Base-by-base conservation (phyloP, 2,113 vertebrate genomes). In the Melanocharis versteri region DNA sequence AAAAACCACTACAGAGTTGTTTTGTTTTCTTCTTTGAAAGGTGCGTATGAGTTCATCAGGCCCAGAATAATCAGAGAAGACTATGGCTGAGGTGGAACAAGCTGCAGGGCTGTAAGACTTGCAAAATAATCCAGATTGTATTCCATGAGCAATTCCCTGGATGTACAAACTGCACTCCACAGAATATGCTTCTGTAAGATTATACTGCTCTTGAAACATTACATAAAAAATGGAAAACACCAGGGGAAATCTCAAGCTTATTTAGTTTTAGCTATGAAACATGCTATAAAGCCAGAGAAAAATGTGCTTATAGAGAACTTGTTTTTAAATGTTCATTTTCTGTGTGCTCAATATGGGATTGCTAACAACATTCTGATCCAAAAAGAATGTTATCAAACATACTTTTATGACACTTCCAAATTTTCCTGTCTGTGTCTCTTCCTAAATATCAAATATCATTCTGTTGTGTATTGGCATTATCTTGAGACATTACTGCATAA, bases 381-480 rank as follows among this genome's bases (percentile, higher is more conserved):
- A 91, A 94, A 75, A 69, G 39, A 85, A 80, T 92, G 95, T 96
- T 96, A 93, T 66, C 75, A 93, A 96, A 97, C 85, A 96, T 42
- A 80, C 54, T 56, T 86, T 94, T 90, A 70, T 91, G 87, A 91
- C 30, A 91, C 66, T 89, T 96, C 90, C 66, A 90, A 94, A 68
- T 77, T 83, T 83, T 81, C 13, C 70, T 66, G 42, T 33, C 87
- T 94, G 79, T 10, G 1, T 66, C 64, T 73, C 82, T n/a, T 87
- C 17, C 60, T 70, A 93, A 95, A 86, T 95, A 90, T 60, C 62
- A 92, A 88, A 62, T 81, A 73, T 21, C 68, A 81, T 93, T 96
- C 79, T 95, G 88, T 90, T 96, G 73, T 70, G 58, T 62, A 94
- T 58, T 96, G 94, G 94, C 93, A 86, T 93, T 91, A 95, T 88